Evolutionary conservation across 2,113 vertebrate genomes (phyloP).

Genomic region (Phrynocephalus versicolor): DNA sequence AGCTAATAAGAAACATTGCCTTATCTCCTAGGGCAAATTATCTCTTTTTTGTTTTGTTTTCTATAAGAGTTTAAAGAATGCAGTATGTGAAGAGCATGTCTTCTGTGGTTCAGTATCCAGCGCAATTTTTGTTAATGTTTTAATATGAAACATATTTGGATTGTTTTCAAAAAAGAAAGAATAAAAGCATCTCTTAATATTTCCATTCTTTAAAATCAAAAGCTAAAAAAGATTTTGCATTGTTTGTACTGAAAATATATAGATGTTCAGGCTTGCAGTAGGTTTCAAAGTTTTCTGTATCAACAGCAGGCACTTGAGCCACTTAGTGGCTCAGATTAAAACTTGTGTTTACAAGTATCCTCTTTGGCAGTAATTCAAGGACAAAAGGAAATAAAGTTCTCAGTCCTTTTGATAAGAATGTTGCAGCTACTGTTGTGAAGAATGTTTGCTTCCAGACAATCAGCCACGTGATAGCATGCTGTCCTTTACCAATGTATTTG

Average conservation of each 20-base stretch:
- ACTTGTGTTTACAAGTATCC: constrained; percentile 20
- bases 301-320: constrained; percentile 28
- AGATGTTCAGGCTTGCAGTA: not conserved
- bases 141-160: not conserved
- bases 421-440: constrained; percentile 10
- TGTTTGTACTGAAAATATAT: constrained; percentile 12
- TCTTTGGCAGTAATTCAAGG: constrained; percentile 39
- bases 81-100: not conserved
- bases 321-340: constrained; percentile 41
- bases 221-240: not conserved
- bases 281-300: not conserved
- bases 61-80: not conserved
- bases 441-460: not conserved
- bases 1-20: not conserved
- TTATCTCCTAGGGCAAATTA: not conserved
- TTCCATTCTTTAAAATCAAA: not conserved
- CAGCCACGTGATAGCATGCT: not conserved
- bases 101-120: not conserved
- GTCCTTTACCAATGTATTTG: not conserved
- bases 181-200: not conserved
- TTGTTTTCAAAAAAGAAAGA: not conserved
- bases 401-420: constrained; percentile 14
- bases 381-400: constrained; percentile 27
- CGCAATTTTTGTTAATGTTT: not conserved
- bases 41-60: not conserved